Evolutionary conservation across 2,113 vertebrate genomes (phyloP).

Genomic region (cattle (Bos taurus)): DNA sequence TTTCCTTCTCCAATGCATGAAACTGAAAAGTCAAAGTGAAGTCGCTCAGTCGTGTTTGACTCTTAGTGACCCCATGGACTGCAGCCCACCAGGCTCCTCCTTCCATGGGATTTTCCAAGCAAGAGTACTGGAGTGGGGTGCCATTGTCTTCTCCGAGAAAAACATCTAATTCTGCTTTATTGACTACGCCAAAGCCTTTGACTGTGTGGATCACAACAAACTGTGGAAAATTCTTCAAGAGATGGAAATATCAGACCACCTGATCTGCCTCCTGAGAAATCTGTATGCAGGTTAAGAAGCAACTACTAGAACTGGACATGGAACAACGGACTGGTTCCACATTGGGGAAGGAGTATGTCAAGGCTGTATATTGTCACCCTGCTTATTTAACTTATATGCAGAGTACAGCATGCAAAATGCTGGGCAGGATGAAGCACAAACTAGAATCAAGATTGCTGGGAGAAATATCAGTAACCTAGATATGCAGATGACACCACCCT

Average conservation of each 20-base stretch:
- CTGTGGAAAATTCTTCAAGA: not conserved
- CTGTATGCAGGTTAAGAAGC: not conserved
- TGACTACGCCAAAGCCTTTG: not conserved
- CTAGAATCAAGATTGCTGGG: not conserved
- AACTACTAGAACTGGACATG: not conserved
- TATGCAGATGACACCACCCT: not conserved
- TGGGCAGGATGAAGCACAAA: not conserved
- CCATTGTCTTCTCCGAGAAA: too few relatives aligned
- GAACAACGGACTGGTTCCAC: not conserved
- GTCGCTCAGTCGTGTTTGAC: too few relatives aligned
- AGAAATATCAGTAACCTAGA: not conserved
- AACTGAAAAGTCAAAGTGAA: too few relatives aligned
- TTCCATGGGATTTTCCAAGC: too few relatives aligned
- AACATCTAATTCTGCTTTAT: not conserved
- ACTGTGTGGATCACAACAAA: not conserved
- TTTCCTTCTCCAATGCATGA: too few relatives aligned
- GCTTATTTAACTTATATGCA: not conserved
- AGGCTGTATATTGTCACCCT: not conserved
- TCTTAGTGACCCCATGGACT: too few relatives aligned
- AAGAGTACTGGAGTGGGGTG: too few relatives aligned
- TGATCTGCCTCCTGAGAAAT: not conserved
- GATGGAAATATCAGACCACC: not conserved
- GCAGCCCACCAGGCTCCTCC: too few relatives aligned
- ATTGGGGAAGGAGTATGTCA: not conserved
- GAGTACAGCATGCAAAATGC: not conserved